Conservation (phyloP, 2,113 vertebrate genomes). For the Elaphurus davidianus region DNA sequence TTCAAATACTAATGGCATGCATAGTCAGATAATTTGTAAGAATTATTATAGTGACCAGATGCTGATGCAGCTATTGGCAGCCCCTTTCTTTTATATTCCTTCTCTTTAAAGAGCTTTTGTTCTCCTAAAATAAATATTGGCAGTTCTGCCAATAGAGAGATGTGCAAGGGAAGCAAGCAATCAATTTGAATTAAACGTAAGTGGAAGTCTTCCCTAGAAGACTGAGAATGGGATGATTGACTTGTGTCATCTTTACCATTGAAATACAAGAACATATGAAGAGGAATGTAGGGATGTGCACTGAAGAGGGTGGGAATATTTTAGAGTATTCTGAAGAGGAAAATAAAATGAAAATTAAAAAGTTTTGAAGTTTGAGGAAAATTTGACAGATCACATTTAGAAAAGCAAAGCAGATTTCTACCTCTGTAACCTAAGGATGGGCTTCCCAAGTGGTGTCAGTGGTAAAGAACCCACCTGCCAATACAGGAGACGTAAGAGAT, state of each 20-base stretch:
- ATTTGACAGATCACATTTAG: background rate
- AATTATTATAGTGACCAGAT: background rate
- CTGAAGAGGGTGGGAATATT: background rate
- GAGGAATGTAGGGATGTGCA: background rate
- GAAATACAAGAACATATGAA: background rate
- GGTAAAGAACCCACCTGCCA: background rate
- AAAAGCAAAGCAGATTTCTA: background rate
- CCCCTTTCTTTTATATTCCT: slow-evolving; percentile 10
- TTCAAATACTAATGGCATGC: background rate
- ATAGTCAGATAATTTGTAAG: background rate
- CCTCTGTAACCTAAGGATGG: background rate
- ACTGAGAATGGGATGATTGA: background rate
- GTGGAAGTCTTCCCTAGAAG: background rate
- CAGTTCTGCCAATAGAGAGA: slow-evolving; percentile 12
- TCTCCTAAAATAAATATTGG: slow-evolving; percentile 50
- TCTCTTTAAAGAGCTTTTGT: slow-evolving; percentile 23
- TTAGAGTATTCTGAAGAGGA: background rate
- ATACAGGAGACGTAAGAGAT: background rate
- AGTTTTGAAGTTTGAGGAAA: background rate
- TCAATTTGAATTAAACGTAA: slow-evolving; percentile 10
- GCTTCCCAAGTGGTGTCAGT: background rate
- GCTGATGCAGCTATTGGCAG: background rate
- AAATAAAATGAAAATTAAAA: background rate
- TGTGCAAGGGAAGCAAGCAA: background rate
- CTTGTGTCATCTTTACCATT: background rate